Base-by-base conservation (phyloP, 2,888 invertebrate species). In the Apocheima hispidaria region DNA sequence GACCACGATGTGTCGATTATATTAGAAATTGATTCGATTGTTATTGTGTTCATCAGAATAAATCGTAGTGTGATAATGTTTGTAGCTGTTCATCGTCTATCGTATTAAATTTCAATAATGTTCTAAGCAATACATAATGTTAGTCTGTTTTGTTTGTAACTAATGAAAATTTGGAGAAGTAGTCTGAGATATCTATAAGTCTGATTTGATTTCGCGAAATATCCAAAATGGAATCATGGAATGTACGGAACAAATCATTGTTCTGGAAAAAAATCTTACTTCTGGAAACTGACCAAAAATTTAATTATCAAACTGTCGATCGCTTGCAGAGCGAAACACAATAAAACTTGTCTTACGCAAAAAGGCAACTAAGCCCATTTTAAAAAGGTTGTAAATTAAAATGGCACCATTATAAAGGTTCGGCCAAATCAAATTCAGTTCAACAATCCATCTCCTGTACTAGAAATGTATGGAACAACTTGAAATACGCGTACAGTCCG, bases 1-100 rank as follows among this genome's bases (percentile, higher is more conserved):
- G 43, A 43, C 23, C 30, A 33, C 21, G 30, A 33, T 52, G 2
- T 23, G 33, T 30, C 14, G 21, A 21, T 28, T 44, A n/a, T 16
- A 3, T 18, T 20, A 20, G 10, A 2, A 30, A 46, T 44, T 4
- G 26, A 28, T 28, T 28, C 44, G 21, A 21, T 41, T 41, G 41
- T 44, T 43, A 44, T 44, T 53, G 43, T 44, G 53, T 53, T 53
- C 53, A 53, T 35, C 16, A 16, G n/a, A 35, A 10, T 53, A 44
- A 43, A 23, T 30, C 20, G 41, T 49, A 30, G 7, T 33, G 48
- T 41, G 41, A 49, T 21, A 16, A 49, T 56, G 35, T 35, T 43
- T 28, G 36, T 54, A 18, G 48, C 40, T 16, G 18, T 26, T 30
- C 30, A 12, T n/a, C 18, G 1, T 20, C 6, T 33, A 20, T 46